Conservation (phyloP, 1,140 invertebrate species). For the Trichonephila clavipes region DNA sequence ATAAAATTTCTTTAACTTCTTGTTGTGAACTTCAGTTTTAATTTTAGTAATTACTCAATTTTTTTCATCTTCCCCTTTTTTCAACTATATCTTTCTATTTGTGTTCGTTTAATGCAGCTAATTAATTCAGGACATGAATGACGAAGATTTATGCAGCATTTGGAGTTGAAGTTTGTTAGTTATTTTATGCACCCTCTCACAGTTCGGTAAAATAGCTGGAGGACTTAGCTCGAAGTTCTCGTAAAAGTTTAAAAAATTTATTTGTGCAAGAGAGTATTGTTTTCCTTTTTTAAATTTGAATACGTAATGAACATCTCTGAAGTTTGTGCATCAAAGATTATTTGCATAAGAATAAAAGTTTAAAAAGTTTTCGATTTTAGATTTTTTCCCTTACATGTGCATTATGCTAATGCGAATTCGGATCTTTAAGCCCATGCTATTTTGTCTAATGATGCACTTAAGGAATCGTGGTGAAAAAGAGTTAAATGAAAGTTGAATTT, state of each 20-base stretch:
- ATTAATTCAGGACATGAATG: not conserved
- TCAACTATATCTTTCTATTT: no score
- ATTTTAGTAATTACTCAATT: no score
- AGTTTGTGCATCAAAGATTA: not conserved
- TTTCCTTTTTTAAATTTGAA: not conserved
- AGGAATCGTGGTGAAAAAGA: no score
- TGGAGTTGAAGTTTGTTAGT: not conserved
- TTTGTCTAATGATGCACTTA: no score
- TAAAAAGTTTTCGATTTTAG: no score
- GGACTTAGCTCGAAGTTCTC: not conserved
- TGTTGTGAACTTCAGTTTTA: no score
- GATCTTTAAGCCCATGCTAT: not conserved
- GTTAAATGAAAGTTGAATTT: no score
- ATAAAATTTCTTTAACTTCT: no score
- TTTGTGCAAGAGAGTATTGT: not conserved
- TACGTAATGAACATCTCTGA: not conserved
- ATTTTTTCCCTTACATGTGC: no score
- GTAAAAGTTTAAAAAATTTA: conserved; percentile 14
- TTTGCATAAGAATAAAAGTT: not conserved
- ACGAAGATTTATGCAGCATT: not conserved
- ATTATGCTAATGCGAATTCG: not conserved
- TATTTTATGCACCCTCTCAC: not conserved
- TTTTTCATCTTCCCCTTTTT: no score
- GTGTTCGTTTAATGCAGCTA: not conserved
- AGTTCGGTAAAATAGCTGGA: not conserved